phyloP scores from a whole-genome alignment of 2,888 invertebrate genomes.

The Nomada fabriciana region DNA sequence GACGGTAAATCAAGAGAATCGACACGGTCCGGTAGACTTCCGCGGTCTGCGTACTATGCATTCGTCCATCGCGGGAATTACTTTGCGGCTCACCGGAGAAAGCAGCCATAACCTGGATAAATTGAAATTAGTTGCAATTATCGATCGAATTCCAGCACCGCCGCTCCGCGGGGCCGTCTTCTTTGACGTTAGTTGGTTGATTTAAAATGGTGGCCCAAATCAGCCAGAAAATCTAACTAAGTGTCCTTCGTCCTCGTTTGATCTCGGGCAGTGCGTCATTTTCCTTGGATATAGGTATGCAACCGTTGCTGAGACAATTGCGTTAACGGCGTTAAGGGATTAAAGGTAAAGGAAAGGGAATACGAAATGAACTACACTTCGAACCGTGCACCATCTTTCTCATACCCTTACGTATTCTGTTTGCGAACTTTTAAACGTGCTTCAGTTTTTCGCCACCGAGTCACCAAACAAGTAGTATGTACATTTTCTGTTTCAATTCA shows the following conservation, averaged over 20 bases:
- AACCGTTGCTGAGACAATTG: slow-evolving; percentile 48
- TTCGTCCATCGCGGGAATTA: slow-evolving; percentile 29
- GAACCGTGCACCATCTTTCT: slow-evolving; percentile 19
- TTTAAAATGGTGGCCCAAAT: slow-evolving; percentile 9
- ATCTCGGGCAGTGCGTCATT: slow-evolving; percentile 51
- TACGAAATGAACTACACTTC: slow-evolving; percentile 49
- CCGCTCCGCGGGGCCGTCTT: slow-evolving; percentile 3
- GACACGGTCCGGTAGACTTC: slow-evolving; percentile 29
- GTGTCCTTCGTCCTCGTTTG: slow-evolving; percentile 41
- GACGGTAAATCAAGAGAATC: slow-evolving; percentile 59
- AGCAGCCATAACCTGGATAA: slow-evolving; percentile 64
- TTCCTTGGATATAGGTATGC: slow-evolving; percentile 27
- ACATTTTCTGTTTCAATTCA: background rate
- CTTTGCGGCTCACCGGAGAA: slow-evolving; percentile 52
- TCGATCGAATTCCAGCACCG: slow-evolving; percentile 28
- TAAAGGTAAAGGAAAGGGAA: slow-evolving; percentile 59
- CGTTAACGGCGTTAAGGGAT: slow-evolving; percentile 48
- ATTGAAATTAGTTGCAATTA: slow-evolving; percentile 76
- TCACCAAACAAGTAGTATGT: background rate
- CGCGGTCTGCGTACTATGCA: background rate
- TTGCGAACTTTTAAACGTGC: slow-evolving; percentile 30
- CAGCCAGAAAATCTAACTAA: background rate
- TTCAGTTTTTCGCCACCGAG: background rate
- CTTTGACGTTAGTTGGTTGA: background rate
- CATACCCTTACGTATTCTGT: slow-evolving; percentile 47